A percentile compares a stretch with the other conserved stretches of the same genome.
Evolutionary conservation across 1,140 invertebrate genomes (phyloP).

Genomic region (Bombus huntii): DNA sequence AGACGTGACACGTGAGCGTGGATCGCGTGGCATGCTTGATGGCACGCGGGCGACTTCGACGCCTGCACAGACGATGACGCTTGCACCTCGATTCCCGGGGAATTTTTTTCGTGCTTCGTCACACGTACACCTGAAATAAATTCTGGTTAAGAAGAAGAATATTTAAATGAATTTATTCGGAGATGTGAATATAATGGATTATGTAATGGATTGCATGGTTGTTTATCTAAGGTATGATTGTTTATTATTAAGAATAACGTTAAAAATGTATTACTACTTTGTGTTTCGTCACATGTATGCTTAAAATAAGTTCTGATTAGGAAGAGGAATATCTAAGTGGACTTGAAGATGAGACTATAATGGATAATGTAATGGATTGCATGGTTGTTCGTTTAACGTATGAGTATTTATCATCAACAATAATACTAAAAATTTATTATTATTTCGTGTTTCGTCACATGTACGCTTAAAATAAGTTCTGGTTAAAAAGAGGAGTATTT

Average conservation of each 20-base stretch:
- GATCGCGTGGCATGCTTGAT: constrained; percentile 40
- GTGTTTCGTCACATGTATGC: background rate
- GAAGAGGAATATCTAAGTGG: background rate
- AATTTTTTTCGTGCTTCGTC: constrained; percentile 1
- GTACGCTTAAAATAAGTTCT: background rate
- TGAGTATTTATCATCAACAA: no score
- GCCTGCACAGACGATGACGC: constrained; percentile 25
- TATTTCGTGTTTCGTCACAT: background rate
- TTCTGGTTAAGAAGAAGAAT: background rate
- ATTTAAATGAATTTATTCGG: background rate
- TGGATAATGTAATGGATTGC: no score
- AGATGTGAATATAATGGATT: background rate
- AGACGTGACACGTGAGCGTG: constrained; percentile 34
- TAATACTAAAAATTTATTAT: no score
- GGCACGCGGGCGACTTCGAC: constrained; percentile 53
- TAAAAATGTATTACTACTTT: no score
- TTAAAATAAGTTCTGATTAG: background rate
- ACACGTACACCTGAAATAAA: background rate
- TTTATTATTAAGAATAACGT: no score
- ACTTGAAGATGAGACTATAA: background rate
- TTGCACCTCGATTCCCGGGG: background rate
- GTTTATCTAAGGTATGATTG: no score
- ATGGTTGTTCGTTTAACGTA: no score
- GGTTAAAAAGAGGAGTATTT: background rate
- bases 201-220: no score